Base-by-base conservation (phyloP, 2,888 invertebrate genomes). In the Sinohyriopsis cumingii region DNA sequence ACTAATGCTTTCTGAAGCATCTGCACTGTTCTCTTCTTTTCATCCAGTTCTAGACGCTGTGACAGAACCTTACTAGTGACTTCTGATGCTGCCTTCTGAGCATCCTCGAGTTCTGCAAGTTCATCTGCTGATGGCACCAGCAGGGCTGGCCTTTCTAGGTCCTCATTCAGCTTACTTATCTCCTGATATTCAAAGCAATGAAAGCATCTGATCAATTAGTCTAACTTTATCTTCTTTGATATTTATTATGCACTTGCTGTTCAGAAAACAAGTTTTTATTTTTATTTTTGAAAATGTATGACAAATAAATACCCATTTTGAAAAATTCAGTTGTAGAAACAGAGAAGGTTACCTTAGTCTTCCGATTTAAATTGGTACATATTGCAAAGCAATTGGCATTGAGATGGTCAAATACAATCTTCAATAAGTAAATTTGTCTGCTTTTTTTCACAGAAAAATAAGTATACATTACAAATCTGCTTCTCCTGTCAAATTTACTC, bases 1-100 rank as follows among this genome's bases (percentile, higher is more conserved):
- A 89, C 89, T 80, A 90, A 74, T 22, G 90, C 90, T 78, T 88
- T 90, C 83, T 90, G 89, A 24, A 90, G 80, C 85, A 89, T 88
- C 60, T 79, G 69, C 0, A 90, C 85, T 61, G 86, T 87, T 45
- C 89, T 80, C 25, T 83, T 80, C 75, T 88, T 90, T 73, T 90
- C 90, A 55, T 90, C 89, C 25, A 90, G 79, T 69, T 90, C 87
- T 24, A 89, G 79, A 56, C 86, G 77, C 76, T 90, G 89, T 19
- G 84, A 80, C 60, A 90, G 77, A 53, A 90, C 83, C 6, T 85
- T 86, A 65, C 81, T 86, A 4, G 89, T 89, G 15, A 89, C 87
- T 76, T 89, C 89, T 59, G 85, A 83, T n/a, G 89, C 89, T 9
- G 83, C 79, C 6, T 83, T 84, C 63, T 89, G 84, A 0, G 88